Evolutionary conservation across 2,113 vertebrate species (phyloP).

Genomic region (Actenoides hombroni): DNA sequence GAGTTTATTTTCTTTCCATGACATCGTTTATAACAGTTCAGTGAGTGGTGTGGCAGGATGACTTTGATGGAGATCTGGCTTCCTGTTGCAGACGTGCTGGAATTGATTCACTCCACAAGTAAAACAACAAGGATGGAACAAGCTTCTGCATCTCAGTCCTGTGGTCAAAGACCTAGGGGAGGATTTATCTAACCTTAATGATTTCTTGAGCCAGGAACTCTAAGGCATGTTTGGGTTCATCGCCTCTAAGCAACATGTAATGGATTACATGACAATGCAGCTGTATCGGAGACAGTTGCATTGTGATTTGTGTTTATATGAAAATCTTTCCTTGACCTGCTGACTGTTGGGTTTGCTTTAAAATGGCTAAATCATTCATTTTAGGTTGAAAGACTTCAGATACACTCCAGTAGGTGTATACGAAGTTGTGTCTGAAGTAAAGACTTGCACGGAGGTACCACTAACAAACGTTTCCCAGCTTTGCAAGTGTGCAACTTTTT

Average conservation of each 20-base stretch:
- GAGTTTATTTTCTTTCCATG: not conserved
- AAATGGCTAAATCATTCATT: not conserved
- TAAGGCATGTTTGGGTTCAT: not conserved
- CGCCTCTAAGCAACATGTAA: not conserved
- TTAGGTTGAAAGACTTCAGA: not conserved
- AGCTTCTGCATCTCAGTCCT: not conserved
- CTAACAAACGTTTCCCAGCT: not conserved
- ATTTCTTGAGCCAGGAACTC: not conserved
- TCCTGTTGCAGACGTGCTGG: accelerated
- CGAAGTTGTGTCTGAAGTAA: not conserved
- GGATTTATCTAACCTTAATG: not conserved
- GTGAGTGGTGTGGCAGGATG: not conserved
- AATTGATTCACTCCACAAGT: not conserved
- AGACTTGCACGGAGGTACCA: not conserved
- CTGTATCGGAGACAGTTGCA: not conserved
- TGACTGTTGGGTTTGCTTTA: not conserved
- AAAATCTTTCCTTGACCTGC: not conserved
- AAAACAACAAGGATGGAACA: not conserved
- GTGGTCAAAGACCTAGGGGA: not conserved
- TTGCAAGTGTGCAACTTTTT: not conserved
- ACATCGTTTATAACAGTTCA: accelerated
- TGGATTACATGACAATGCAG: not conserved
- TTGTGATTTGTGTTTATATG: not conserved
- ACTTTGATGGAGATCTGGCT: not conserved
- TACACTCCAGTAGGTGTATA: not conserved